These are phyloP conservation scores for Mythimna impura DNA, from an alignment of 2,888 invertebrate genomes.

Conservation along the genomic window DNA sequence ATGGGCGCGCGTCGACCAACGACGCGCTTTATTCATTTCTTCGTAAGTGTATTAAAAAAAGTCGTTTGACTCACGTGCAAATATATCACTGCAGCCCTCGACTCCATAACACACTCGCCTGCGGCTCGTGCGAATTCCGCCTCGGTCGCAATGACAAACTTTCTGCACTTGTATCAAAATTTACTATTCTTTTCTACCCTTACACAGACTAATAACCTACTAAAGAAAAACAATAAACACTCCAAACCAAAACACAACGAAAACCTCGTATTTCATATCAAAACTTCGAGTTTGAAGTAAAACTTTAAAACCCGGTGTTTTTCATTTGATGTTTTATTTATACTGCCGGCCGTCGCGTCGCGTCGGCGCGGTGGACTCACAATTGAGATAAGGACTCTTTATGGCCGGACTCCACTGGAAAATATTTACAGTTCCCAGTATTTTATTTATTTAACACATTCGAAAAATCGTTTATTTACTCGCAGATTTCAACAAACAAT, in stretches of 20 bases:
- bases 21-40: too few relatives aligned
- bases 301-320: constrained; percentile 36
- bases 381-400: constrained; percentile 38
- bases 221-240: constrained; percentile 27
- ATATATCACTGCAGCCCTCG: too few relatives aligned
- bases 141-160: too few relatives aligned
- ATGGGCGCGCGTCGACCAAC: too few relatives aligned
- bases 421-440: constrained; percentile 13
- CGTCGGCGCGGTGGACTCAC: background rate
- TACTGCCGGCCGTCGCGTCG: constrained; percentile 12
- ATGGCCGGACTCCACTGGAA: constrained; percentile 5
- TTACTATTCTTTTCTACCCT: too few relatives aligned
- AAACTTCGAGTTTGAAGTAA: constrained; percentile 25
- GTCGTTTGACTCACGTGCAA: too few relatives aligned
- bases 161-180: too few relatives aligned
- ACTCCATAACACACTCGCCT: too few relatives aligned
- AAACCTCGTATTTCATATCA: constrained; percentile 35
- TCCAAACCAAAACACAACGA: constrained; percentile 20
- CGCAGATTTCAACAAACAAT: constrained; percentile 29
- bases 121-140: too few relatives aligned
- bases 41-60: too few relatives aligned
- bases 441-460: constrained; percentile 42
- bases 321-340: constrained; percentile 46
- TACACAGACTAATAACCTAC: too few relatives aligned
- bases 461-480: constrained; percentile 32